Base-by-base conservation (phyloP, 2,113 vertebrate genomes). In the Pogonocichla stellata region DNA sequence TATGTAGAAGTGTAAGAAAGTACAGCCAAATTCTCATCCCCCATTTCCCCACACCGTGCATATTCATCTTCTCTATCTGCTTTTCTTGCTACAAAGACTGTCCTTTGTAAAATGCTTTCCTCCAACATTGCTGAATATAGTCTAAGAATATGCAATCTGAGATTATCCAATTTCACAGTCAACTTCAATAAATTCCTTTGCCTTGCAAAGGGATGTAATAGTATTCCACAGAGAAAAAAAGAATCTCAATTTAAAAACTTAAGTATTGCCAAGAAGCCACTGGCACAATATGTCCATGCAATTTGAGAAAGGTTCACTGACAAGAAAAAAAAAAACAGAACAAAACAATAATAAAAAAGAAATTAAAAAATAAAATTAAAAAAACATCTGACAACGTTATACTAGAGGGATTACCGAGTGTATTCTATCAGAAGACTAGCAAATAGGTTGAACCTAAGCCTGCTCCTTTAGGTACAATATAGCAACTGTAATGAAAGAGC, bases 101-200 rank as follows among this genome's bases (percentile, higher is more conserved):
- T 56, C 62, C 43, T 90, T 83, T 80, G 45, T 56, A 75, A 75
- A 38, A 60, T 36, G 38, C 45, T 65, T 80, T 91, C 71, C 57
- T 90, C 62, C 71, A 64, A n/a, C 50, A 10, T 19, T 75, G 51
- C 67, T 83, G 54, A 95, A 80, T 64, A 77, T 9, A 51, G 53
- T n/a, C 43, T 58, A 58, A 61, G 86, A 86, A 95, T 53, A 69
- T 48, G 57, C 58, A 80, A 57, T 80, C 62, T 53, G 43, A 90
- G 86, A 95, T 86, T 82, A 93, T 82, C 75, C 64, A 80, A 14
- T 86, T 86, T 95, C 86, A 95, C 45, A 93, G 71, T 61, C 67
- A 86, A 89, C 54, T 86, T 88, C 80, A 91, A 77, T 66, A 80
- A 53, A 77, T 28, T 61, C 51, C n/a, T 91, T 47, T 86, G n/a